Evolutionary conservation across 2,113 vertebrate genomes (phyloP).

Genomic region (Pongo pygmaeus): DNA sequence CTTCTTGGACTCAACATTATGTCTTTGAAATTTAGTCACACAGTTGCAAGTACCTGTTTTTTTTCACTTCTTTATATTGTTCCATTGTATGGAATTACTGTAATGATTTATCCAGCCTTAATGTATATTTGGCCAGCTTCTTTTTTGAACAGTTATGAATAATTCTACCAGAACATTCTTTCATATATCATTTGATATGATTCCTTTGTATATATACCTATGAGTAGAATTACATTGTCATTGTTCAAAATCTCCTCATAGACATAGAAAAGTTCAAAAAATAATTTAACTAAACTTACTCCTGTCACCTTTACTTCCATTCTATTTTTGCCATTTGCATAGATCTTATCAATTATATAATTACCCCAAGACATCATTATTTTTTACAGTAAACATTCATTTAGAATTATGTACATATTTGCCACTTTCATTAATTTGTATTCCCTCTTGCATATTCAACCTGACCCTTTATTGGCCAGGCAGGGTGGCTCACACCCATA

Average conservation of each 20-base stretch:
- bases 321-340: background rate
- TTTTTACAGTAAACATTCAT: background rate
- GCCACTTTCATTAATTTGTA: background rate
- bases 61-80: background rate
- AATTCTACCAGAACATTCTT: background rate
- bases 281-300: background rate
- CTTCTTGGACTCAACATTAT: background rate
- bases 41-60: background rate
- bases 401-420: background rate
- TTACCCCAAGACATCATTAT: background rate
- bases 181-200: background rate
- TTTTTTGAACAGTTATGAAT: background rate
- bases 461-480: too few relatives aligned
- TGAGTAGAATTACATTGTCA: background rate
- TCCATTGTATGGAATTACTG: background rate
- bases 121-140: background rate
- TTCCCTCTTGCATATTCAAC: background rate
- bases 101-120: background rate
- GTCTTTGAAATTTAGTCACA: background rate
- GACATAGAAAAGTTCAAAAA: background rate
- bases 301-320: background rate
- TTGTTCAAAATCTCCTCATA: background rate
- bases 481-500: too few relatives aligned
- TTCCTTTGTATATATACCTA: background rate
- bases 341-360: background rate